A percentile compares a stretch with the other conserved stretches of the same genome.
Evolutionary conservation across 2,888 invertebrate genomes (phyloP).

Genomic region (Calameuta idolon): DNA sequence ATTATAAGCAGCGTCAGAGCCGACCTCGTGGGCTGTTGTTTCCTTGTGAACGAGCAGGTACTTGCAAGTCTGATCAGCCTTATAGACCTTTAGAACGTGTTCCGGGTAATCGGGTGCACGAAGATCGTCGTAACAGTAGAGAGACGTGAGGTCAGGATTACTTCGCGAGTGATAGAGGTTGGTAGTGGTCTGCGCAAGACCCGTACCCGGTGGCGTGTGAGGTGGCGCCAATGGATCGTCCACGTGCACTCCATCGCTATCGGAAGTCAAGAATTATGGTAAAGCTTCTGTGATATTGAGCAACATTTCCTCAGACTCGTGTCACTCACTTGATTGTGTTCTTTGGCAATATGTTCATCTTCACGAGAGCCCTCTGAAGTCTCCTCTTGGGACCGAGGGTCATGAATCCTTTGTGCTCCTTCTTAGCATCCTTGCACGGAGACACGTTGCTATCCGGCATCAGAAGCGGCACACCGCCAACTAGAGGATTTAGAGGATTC

Average conservation of each 20-base stretch:
- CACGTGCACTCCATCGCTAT: slow-evolving; percentile 73
- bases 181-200: slow-evolving; percentile 70
- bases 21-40: slow-evolving; percentile 81
- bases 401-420: slow-evolving; percentile 83
- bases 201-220: slow-evolving; percentile 63
- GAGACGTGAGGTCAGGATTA: slow-evolving; percentile 87
- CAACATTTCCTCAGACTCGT: not conserved
- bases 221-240: slow-evolving; percentile 73
- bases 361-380: slow-evolving; percentile 86
- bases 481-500: slow-evolving; percentile 53
- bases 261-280: not conserved
- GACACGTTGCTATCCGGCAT: slow-evolving; percentile 62
- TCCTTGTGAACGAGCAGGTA: slow-evolving; percentile 96
- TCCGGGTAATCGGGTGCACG: slow-evolving; percentile 90
- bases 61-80: slow-evolving; percentile 97
- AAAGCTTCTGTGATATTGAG: not conserved
- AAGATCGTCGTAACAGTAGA: slow-evolving; percentile 82
- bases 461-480: slow-evolving; percentile 58
- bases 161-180: slow-evolving; percentile 88
- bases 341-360: slow-evolving; percentile 90
- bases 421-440: slow-evolving; percentile 69
- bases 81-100: slow-evolving; percentile 96
- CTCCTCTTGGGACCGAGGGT: slow-evolving; percentile 88
- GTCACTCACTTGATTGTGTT: slow-evolving; percentile 74
- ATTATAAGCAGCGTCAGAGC: not conserved